Percentiles rank a stretch among this genome's conserved stretches.
Evolutionary conservation across 2,888 invertebrate genomes (phyloP).

Genomic region (Xylota segnis): DNA sequence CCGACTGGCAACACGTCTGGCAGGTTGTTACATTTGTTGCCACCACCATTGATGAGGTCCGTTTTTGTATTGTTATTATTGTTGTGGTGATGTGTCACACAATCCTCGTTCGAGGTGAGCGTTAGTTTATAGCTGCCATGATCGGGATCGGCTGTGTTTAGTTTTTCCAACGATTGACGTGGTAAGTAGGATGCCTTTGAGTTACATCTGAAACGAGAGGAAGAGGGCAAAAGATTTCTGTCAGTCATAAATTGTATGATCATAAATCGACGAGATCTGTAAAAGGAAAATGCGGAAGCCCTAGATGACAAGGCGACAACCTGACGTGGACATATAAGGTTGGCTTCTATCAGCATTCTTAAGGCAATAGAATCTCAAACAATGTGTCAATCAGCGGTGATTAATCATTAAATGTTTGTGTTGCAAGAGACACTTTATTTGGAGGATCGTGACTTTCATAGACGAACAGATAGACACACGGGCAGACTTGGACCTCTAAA

Average conservation of each 20-base stretch:
- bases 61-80: constrained; percentile 77
- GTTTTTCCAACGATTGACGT: constrained; percentile 88
- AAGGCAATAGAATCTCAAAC: constrained; percentile 32
- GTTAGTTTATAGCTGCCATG: constrained; percentile 91
- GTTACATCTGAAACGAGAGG: constrained; percentile 87
- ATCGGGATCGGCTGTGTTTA: constrained; percentile 87
- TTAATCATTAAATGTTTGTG: constrained; percentile 38
- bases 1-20: constrained; percentile 87
- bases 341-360: constrained; percentile 42
- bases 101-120: constrained; percentile 88
- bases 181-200: constrained; percentile 92
- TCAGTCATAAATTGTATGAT: constrained; percentile 71
- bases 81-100: constrained; percentile 79
- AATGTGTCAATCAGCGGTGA: constrained; percentile 31
- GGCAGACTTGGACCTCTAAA: constrained; percentile 16
- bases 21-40: constrained; percentile 84
- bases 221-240: neutral
- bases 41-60: constrained; percentile 74
- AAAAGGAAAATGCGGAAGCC: constrained; percentile 63
- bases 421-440: constrained; percentile 3
- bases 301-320: constrained; percentile 9
- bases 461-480: neutral
- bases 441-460: constrained; percentile 32
- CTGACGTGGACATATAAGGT: constrained; percentile 32
- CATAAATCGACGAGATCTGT: constrained; percentile 28